Conservation (phyloP, 2,797 vertebrate species). For the Acropternis orthonyx region DNA sequence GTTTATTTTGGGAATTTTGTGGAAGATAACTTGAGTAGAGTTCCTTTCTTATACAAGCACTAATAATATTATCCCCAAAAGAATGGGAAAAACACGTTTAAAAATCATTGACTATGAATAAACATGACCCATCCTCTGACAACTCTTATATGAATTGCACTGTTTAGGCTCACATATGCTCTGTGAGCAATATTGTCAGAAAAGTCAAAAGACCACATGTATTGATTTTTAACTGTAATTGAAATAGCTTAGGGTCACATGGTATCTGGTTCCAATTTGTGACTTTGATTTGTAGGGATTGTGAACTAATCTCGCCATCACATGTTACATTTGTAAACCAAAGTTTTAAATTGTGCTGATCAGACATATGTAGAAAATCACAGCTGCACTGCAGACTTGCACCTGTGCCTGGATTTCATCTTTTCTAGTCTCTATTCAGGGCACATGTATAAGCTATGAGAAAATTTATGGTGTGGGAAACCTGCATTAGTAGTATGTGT, state of each 20-base stretch:
- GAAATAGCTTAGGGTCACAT: constrained; percentile 14
- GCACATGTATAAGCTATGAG: not conserved
- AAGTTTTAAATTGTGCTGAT: constrained; percentile 48
- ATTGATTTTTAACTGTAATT: constrained; percentile 45
- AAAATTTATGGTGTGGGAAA: constrained; percentile 27
- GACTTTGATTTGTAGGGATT: constrained; percentile 56
- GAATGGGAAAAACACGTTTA: not conserved
- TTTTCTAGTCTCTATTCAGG: not conserved
- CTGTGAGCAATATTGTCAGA: not conserved
- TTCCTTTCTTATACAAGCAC: not conserved
- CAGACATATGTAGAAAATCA: constrained; percentile 18
- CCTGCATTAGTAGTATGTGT: not conserved
- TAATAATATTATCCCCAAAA: not conserved
- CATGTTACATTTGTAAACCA: constrained; percentile 42
- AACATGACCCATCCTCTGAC: not conserved
- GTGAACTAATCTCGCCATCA: constrained; percentile 42
- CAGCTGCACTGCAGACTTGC: constrained; percentile 42
- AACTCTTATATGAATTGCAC: not conserved
- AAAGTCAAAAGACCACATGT: not conserved
- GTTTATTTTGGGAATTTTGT: not conserved
- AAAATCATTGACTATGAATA: not conserved
- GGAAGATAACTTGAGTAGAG: not conserved
- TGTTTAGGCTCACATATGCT: not conserved
- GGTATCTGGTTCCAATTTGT: constrained; percentile 50
- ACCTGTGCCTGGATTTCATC: constrained; percentile 47